Conservation (phyloP, 2,113 vertebrate species). For the Calypte anna region DNA sequence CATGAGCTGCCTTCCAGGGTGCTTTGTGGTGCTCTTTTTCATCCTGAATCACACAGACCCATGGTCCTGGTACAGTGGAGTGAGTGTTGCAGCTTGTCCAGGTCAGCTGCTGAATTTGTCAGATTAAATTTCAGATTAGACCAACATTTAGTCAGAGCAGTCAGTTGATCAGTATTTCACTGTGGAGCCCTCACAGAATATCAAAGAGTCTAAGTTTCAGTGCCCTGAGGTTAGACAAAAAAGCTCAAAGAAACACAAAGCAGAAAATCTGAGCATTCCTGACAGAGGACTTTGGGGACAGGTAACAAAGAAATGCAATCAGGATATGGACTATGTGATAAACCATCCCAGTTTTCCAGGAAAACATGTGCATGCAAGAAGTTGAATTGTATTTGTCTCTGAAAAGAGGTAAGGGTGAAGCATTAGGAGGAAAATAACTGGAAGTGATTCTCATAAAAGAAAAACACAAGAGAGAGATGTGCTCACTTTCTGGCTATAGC, state of each 20-base stretch:
- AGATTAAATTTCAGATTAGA: not conserved
- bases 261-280: not conserved
- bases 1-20: not conserved
- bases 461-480: not conserved
- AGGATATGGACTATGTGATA: not conserved
- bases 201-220: constrained; percentile 18
- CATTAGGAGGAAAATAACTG: not conserved
- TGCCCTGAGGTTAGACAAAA: constrained; percentile 57
- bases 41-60: not conserved
- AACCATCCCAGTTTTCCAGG: not conserved
- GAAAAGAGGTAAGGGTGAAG: not conserved
- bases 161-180: constrained; percentile 4
- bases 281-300: not conserved
- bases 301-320: not conserved
- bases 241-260: constrained; percentile 26
- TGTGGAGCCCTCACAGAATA: constrained; percentile 13
- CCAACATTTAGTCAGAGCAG: not conserved
- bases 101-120: not conserved
- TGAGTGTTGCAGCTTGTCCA: not conserved
- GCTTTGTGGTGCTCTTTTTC: not conserved
- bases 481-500: not conserved
- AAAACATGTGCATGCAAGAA: not conserved
- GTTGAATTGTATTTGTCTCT: not conserved
- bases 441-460: not conserved
- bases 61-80: fast-evolving